A percentile compares a stretch with the other conserved stretches of the same genome.
These are phyloP conservation scores for Ambastaia sidthimunki DNA, from an alignment of 2,797 vertebrate species.

Conservation along the genomic window DNA sequence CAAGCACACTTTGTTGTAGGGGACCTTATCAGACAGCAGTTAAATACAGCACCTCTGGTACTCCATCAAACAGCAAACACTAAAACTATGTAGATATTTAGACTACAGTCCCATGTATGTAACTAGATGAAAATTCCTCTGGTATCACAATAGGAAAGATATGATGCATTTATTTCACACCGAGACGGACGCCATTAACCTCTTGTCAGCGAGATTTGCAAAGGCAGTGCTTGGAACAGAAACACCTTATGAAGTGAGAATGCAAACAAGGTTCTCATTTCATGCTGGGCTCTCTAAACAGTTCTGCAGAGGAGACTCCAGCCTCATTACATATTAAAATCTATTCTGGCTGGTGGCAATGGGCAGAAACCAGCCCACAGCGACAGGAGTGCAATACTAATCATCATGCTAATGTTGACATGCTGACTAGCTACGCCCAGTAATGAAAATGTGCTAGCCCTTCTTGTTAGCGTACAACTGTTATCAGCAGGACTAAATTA, in stretches of 20 bases:
- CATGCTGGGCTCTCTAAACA: slow-evolving; percentile 56
- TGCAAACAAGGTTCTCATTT: slow-evolving; percentile 51
- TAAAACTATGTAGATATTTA: slow-evolving; percentile 33
- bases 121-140: slow-evolving; percentile 46
- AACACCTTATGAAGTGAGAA: slow-evolving; percentile 48
- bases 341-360: slow-evolving; percentile 60
- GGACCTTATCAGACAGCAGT: slow-evolving; percentile 25
- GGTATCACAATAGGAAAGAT: slow-evolving; percentile 56
- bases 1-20: slow-evolving; percentile 6
- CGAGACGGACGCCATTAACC: slow-evolving; percentile 48
- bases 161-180: slow-evolving; percentile 53
- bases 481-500: slow-evolving; percentile 48
- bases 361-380: slow-evolving; percentile 52
- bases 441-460: slow-evolving; percentile 41
- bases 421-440: slow-evolving; percentile 41
- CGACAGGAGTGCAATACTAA: slow-evolving; percentile 66
- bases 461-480: slow-evolving; percentile 44
- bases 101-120: slow-evolving; percentile 43
- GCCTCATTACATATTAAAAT: slow-evolving; percentile 71
- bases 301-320: slow-evolving; percentile 53
- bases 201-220: slow-evolving; percentile 54
- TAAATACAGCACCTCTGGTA: slow-evolving; percentile 10
- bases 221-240: slow-evolving; percentile 19
- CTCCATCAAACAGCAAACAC: slow-evolving; percentile 41
- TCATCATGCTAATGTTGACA: slow-evolving; percentile 55